Base-by-base conservation (phyloP, 2,888 invertebrate species). In the Perizoma flavofasciatum region DNA sequence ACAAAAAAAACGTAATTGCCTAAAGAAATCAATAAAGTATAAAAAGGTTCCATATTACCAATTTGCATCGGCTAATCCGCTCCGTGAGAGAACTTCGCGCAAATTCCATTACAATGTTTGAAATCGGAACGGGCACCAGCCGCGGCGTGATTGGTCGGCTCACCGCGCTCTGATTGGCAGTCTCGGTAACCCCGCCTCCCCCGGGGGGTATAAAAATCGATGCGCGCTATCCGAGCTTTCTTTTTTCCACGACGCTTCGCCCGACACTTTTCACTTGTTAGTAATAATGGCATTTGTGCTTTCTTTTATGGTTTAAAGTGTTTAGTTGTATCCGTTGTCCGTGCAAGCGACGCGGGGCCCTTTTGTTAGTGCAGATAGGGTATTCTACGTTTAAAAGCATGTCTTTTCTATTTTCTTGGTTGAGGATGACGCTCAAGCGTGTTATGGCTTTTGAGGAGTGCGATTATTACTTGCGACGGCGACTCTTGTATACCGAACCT, bases 51-150 rank as follows among this genome's bases (percentile, higher is more conserved):
- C 70, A 72, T 78, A 80, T 78, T 76, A 82, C 82, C 84, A 83
- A 89, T 87, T 85, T 85, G 82, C 82, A 80, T 81, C 74, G 77
- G 75, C 73, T 89, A 89, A 91, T 90, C 89, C 87, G 75, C 71
- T 75, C 73, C 69, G 58, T 46, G 75, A 74, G 69, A 78, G 77
- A 80, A 84, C 82, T 80, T 83, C 83, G 83, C 81, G 82, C 81
- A 89, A 91, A 91, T 91, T 91, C 91, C 91, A 91, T 91, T 90
- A 91, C 90, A 87, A 83, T 67, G 81, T 83, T 86, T 80, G 74
- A 85, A 85, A 85, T 81, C 81, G 85, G 82, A 86, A 86, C 81
- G 82, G 22, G 75, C 82, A 82, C 66, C 79, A 77, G 81, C 81
- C 79, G 74, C 80, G 77, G 70, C 77, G 82, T 83, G 87, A 91